These are phyloP conservation scores for Todiramphus chloris DNA, from an alignment of 2,113 vertebrate species.

Conservation along the genomic window DNA sequence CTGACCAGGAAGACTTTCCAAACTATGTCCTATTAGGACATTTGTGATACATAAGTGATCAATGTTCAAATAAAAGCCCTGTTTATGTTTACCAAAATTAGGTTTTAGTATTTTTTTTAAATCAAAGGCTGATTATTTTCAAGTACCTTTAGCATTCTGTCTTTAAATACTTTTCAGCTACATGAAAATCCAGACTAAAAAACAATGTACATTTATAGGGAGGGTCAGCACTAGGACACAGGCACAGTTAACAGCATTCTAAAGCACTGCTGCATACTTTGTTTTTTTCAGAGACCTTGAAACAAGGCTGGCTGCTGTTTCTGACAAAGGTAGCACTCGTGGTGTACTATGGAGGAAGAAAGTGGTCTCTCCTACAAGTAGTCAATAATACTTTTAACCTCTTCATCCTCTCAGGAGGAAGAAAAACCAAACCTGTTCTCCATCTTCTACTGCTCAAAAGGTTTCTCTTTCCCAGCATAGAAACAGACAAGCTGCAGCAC, in stretches of 20 bases:
- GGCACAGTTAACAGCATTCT: not conserved
- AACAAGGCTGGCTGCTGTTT: not conserved
- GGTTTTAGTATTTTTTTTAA: not conserved
- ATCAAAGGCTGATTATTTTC: not conserved
- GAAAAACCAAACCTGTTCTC: not conserved
- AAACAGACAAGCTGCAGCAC: not conserved
- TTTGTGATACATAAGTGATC: not conserved
- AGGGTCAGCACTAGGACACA: not conserved
- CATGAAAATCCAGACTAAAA: not conserved
- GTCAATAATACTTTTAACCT: not conserved
- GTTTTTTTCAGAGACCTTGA: not conserved
- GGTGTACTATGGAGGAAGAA: not conserved
- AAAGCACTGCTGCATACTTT: not conserved
- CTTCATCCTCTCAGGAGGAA: not conserved
- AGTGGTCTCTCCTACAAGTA: not conserved
- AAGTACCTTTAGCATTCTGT: not conserved
- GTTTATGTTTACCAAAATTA: not conserved
- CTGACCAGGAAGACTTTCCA: not conserved
- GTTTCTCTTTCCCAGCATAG: not conserved
- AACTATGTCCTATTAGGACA: not conserved
- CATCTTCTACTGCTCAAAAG: not conserved
- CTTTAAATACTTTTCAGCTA: not conserved
- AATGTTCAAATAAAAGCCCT: not conserved
- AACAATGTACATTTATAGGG: not conserved
- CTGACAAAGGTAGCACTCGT: not conserved